These are phyloP conservation scores for Galeopsomyia nigrocyanea DNA, from an alignment of 2,888 invertebrate genomes.

Conservation along the genomic window DNA sequence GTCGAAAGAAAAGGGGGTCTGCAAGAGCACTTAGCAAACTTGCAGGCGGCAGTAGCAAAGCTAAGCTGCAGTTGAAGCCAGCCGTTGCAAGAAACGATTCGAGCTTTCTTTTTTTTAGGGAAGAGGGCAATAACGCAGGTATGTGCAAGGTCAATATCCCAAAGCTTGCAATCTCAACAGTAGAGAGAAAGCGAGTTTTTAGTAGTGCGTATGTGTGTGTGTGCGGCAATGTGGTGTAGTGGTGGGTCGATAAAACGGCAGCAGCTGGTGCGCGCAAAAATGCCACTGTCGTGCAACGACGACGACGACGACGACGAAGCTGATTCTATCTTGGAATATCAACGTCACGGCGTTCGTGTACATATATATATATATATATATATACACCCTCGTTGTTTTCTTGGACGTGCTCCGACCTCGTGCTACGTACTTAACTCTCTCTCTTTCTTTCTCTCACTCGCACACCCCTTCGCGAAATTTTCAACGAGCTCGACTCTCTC, in stretches of 20 bases:
- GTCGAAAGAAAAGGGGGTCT: not conserved
- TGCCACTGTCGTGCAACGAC: not conserved
- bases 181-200: not conserved
- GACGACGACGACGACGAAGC: slow-evolving; percentile 3
- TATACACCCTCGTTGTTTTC: slow-evolving; percentile 45
- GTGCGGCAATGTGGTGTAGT: not conserved
- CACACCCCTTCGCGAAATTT: too few relatives aligned
- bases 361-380: too few relatives aligned
- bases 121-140: too few relatives aligned
- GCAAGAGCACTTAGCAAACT: slow-evolving; percentile 21
- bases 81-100: too few relatives aligned
- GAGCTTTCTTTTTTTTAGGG: too few relatives aligned
- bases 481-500: not conserved
- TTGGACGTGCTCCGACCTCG: slow-evolving; percentile 44
- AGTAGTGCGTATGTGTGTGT: not conserved
- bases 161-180: not conserved
- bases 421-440: slow-evolving; percentile 9
- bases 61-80: too few relatives aligned
- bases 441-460: slow-evolving; percentile 11
- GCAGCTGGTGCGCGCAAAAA: slow-evolving; percentile 13
- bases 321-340: slow-evolving; percentile 53
- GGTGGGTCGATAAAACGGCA: slow-evolving; percentile 47
- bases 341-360: slow-evolving; percentile 48
- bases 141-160: slow-evolving; percentile 35
- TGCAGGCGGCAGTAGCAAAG: slow-evolving; percentile 17